Conservation (phyloP, 2,888 invertebrate species). For the Sympetrum striolatum region DNA sequence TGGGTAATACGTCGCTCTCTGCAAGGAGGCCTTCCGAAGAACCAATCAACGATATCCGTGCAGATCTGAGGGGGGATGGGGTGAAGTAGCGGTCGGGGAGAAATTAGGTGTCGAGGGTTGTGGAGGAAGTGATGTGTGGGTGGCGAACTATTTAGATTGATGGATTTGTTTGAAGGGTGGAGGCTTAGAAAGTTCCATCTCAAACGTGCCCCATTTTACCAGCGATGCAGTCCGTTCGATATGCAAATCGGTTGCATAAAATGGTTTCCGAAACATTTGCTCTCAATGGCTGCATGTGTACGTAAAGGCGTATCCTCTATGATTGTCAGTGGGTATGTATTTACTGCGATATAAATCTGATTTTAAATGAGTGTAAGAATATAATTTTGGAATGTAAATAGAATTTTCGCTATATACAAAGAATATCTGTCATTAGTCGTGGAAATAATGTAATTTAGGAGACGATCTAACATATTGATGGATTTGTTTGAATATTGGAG, state of each 20-base stretch:
- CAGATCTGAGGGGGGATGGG: not conserved
- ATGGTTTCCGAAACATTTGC: not conserved
- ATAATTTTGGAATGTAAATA: too few relatives aligned
- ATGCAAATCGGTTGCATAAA: not conserved
- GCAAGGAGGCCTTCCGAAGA: not conserved
- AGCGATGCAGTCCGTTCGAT: not conserved
- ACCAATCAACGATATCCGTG: not conserved
- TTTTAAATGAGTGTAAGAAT: too few relatives aligned
- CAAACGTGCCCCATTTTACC: not conserved
- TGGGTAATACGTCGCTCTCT: not conserved
- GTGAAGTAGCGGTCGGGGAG: not conserved
- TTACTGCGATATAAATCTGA: too few relatives aligned
- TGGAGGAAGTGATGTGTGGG: not conserved
- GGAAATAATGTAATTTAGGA: too few relatives aligned
- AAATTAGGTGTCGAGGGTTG: not conserved
- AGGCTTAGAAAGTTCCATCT: too few relatives aligned
- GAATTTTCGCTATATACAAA: too few relatives aligned
- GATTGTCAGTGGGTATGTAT: too few relatives aligned
- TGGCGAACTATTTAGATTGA: not conserved
- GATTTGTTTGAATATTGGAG: not conserved
- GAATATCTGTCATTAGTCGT: too few relatives aligned
- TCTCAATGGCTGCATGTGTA: too few relatives aligned
- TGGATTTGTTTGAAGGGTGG: not conserved
- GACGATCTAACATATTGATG: too few relatives aligned
- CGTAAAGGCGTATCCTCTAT: too few relatives aligned